Base-by-base conservation (phyloP, 1,140 invertebrate species). In the Metaphire vulgaris region DNA sequence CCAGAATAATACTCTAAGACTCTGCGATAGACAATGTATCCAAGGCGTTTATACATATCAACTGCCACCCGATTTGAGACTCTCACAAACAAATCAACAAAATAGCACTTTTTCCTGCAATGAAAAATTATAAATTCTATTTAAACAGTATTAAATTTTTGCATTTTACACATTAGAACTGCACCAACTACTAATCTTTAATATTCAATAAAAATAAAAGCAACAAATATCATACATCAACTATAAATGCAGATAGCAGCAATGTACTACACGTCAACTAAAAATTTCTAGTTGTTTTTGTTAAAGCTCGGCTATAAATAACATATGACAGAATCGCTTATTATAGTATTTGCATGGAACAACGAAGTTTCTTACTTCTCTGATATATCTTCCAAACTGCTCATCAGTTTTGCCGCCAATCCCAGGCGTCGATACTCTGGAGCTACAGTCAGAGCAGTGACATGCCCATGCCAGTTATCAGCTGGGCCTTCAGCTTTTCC, bases 391-490 rank as follows among this genome's bases (percentile, higher is more conserved):
- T 99, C 97, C 14, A 99, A 87, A 80, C 92, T 93, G 80, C 91
- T 92, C 95, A 99, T 99, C n/a, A 99, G 88, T 76, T 92, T 92
- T 0, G 91, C 94, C 64, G 97, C 97, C 69, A 99, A 86, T 2
- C 96, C 96, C 12, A 97, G 85, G 80, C 96, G 88, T 82, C 97
- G 88, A 83, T 93, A 98, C 81, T 95, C 92, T 21, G 95, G 94
- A 41, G 95, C 94, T n/a, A 99, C 95, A 33, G 95, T 97, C 6
- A 99, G 88, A 21, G 96, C 96, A 28, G 97, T 99, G 1, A 99
- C 97, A 88, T 99, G 97, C 0, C 97, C 97, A 89, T 99, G 97
- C 96, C 96, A 99, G 83, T 96, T 93, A 82, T 97, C 93, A 76
- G 92, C 91, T 81, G 90, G 90, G 0, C 97, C 97, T 89, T 99